Base-by-base conservation (phyloP, 2,888 invertebrate species). In the Sussaba pulchella region DNA sequence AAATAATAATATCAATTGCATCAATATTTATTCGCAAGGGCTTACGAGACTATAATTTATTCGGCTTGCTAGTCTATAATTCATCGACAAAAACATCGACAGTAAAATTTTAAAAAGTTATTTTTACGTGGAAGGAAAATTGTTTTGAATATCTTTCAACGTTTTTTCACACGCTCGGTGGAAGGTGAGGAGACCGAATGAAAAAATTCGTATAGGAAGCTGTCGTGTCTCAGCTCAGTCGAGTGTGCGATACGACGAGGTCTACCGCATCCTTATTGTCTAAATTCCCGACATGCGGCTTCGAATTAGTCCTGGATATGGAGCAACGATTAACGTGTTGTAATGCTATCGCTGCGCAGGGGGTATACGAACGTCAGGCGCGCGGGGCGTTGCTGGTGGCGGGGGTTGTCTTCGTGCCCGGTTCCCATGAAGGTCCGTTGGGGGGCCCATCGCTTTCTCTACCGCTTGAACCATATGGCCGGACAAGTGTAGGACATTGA, bases 371-470 rank as follows among this genome's bases (percentile, higher is more conserved):
- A n/a, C 57, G 45, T 54, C 54, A 50, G 41, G 75, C 66, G 82
- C 61, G 82, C 78, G 83, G 84, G 87, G 86, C 83, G 87, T 73
- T 72, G 78, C 69, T 83, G 86, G 85, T 86, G 86, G 85, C 71
- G 83, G 64, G 78, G 52, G 79, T 59, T 78, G 26, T 66, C 67
- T 43, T 81, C 72, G 88, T 90, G 89, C 88, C 86, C 88, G 88
- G 89, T 92, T 92, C 92, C 92, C 92, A 92, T 91, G 92, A 91
- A 91, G 90, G 89, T 92, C 88, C 91, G 92, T 91, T 92, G 91
- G 92, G 92, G 91, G 91, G 71, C 87, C 84, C 87, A 87, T 88
- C 88, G 85, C 66, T 52, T 50, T 14, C 52, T 75, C 73, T 59
- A 47, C 61, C 79, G 66, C 72, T 54, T 64, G 41, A 84, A 86